Percentiles rank a stretch among this genome's conserved stretches.
These are phyloP conservation scores for Scomber japonicus DNA, from an alignment of 2,113 vertebrate genomes.

Conservation along the genomic window DNA sequence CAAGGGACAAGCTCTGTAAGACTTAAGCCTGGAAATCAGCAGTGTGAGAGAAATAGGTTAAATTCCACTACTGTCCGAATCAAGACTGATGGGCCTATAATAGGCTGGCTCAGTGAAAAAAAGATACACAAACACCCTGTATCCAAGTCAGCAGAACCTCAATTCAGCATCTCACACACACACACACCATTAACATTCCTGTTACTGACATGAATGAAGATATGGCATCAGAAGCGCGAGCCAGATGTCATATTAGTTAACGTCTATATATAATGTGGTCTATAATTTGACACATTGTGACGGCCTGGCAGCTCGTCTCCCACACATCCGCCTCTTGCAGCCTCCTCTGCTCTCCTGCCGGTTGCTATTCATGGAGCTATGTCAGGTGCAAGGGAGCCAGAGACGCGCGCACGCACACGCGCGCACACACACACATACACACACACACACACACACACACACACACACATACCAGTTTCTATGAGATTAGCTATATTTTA, in stretches of 20 bases:
- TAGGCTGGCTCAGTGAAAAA: slow-evolving; percentile 31
- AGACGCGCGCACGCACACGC: not conserved
- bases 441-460: not conserved
- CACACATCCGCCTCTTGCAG: slow-evolving; percentile 61
- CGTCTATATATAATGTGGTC: slow-evolving; percentile 35
- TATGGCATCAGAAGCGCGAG: not conserved
- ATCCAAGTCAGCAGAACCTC: slow-evolving; percentile 69
- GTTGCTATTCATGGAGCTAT: slow-evolving; percentile 53
- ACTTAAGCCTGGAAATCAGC: slow-evolving; percentile 29
- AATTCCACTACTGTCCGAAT: slow-evolving; percentile 56
- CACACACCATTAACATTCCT: slow-evolving; percentile 15
- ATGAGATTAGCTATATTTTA: not conserved
- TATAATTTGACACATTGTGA: slow-evolving; percentile 56
- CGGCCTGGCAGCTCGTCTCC: slow-evolving; percentile 36
- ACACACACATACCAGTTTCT: not conserved
- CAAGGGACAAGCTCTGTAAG: not conserved
- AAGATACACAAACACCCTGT: slow-evolving; percentile 11
- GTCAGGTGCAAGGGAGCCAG: slow-evolving; percentile 66
- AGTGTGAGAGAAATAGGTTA: slow-evolving; percentile 52
- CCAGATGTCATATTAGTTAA: slow-evolving; percentile 36
- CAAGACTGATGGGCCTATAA: slow-evolving; percentile 40
- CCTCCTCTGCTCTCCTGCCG: slow-evolving; percentile 38
- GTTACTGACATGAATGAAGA: slow-evolving; percentile 22
- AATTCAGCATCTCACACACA: slow-evolving; percentile 30
- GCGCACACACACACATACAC: not conserved